A percentile compares a stretch with the other conserved stretches of the same genome.
Evolutionary conservation across 2,888 invertebrate genomes (phyloP).

Genomic region (Anthophora plumipes): DNA sequence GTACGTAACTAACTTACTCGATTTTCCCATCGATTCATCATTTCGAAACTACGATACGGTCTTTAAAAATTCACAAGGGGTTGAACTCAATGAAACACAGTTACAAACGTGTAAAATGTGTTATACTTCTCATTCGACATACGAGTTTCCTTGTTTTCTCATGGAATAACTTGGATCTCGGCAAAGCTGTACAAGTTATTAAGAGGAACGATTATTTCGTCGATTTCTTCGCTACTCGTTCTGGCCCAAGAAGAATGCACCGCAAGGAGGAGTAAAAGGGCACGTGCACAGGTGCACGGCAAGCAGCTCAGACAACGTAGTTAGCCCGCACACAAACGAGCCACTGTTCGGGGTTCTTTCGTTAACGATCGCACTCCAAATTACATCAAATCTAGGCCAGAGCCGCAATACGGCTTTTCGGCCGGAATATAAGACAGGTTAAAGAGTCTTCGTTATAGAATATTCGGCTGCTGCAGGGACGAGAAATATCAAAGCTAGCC

Average conservation of each 20-base stretch:
- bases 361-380: slow-evolving; percentile 72
- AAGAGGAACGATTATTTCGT: not conserved
- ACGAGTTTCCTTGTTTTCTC: no score
- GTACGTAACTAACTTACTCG: no score
- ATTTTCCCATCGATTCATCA: no score
- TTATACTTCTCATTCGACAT: no score
- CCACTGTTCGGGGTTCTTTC: slow-evolving; percentile 64
- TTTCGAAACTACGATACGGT: no score
- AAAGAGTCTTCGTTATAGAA: slow-evolving; percentile 62
- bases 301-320: slow-evolving; percentile 53
- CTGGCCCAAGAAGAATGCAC: slow-evolving; percentile 8
- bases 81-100: no score
- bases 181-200: not conserved
- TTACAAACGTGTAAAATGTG: no score
- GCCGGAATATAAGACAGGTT: slow-evolving; percentile 67
- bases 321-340: slow-evolving; percentile 56
- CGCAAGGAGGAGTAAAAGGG: not conserved
- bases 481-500: slow-evolving; percentile 33
- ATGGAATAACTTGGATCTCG: not conserved
- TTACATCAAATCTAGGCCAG: slow-evolving; percentile 70
- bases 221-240: not conserved
- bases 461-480: slow-evolving; percentile 41
- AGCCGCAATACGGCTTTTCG: slow-evolving; percentile 72
- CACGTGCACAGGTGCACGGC: slow-evolving; percentile 30
- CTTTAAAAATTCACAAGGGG: no score